Conservation (phyloP, 2,113 vertebrate genomes). For the Pristiophorus japonicus region DNA sequence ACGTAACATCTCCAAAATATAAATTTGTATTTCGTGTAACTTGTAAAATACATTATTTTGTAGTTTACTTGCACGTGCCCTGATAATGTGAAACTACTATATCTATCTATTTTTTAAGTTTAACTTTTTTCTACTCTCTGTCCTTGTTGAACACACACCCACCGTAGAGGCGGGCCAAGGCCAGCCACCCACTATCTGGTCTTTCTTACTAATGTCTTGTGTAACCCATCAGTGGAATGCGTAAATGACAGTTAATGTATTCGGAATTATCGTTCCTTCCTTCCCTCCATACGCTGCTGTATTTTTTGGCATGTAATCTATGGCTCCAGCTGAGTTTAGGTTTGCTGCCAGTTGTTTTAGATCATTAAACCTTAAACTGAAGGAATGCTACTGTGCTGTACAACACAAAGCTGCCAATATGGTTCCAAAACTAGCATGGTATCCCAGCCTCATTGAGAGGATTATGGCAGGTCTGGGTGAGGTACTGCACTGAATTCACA, state of each 20-base stretch:
- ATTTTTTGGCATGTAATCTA: neutral
- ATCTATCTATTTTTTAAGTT: too few species aligned
- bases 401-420: neutral
- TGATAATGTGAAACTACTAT: neutral
- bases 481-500: neutral
- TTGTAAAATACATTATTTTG: neutral
- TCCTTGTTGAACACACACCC: neutral
- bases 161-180: neutral
- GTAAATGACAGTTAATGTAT: neutral
- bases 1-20: neutral
- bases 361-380: neutral
- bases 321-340: neutral
- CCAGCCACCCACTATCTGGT: neutral
- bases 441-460: neutral
- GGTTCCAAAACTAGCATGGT: neutral
- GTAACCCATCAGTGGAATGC: neutral
- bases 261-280: neutral
- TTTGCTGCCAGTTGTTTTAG: constrained; percentile 24
- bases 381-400: neutral
- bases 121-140: neutral
- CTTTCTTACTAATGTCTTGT: neutral
- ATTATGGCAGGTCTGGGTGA: neutral
- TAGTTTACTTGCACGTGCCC: neutral
- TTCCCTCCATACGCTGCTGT: neutral
- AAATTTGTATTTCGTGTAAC: neutral